Evolutionary conservation across 2,113 vertebrate genomes (phyloP).

Genomic region (Osmerus mordax): DNA sequence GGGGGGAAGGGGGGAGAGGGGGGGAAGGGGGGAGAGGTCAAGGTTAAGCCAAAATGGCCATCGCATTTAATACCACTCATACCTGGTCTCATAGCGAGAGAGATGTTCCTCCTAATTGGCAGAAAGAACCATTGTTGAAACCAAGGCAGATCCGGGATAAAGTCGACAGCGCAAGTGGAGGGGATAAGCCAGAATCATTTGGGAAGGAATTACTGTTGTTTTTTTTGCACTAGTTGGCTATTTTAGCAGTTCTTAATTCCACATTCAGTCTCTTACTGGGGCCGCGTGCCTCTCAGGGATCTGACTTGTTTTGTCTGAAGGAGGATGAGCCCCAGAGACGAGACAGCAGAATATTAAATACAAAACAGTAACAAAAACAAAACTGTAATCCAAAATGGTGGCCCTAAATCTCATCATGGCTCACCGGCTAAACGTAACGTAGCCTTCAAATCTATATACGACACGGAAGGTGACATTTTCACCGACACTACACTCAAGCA

Average conservation of each 20-base stretch:
- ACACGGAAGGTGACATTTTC: conserved; percentile 22
- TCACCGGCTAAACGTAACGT: not conserved
- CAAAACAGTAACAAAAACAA: conserved; percentile 7
- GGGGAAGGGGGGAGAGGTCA: not conserved
- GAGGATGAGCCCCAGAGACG: conserved; percentile 25
- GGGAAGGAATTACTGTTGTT: conserved; percentile 27
- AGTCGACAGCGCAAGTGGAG: not conserved
- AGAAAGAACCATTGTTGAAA: conserved; percentile 7
- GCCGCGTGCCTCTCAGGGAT: conserved; percentile 14
- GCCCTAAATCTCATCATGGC: too few species aligned
- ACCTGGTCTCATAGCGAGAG: not conserved
- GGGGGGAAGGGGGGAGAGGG: not conserved
- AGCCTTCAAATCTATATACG: not conserved
- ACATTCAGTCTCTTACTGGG: conserved; percentile 24
- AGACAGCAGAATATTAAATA: conserved; percentile 9
- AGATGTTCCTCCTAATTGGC: conserved; percentile 10
- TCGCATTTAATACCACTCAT: not conserved
- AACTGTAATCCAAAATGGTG: not conserved
- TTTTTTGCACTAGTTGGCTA: conserved; percentile 27
- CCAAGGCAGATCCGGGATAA: not conserved
- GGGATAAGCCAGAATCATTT: conserved; percentile 1
- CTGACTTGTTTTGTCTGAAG: conserved; percentile 13
- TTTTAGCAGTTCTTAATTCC: conserved; percentile 41
- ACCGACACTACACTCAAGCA: conserved; percentile 21
- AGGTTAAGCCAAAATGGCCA: not conserved